These are phyloP conservation scores for Drosophila anomalata DNA, from an alignment of 2,888 invertebrate genomes.

Conservation along the genomic window DNA sequence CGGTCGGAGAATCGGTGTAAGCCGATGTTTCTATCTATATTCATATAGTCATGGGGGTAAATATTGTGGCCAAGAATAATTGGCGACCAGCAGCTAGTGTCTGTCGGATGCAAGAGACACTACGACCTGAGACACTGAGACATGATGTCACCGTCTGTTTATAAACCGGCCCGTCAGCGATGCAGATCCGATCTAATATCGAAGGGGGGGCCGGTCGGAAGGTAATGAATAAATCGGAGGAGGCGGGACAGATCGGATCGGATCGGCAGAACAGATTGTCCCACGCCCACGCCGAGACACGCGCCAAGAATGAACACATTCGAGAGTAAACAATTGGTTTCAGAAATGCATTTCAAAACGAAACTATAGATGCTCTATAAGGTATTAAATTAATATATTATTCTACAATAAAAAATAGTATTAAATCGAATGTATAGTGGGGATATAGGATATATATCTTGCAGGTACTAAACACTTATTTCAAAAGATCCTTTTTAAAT, in stretches of 20 bases:
- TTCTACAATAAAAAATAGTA: too few species aligned
- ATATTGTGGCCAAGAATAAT: conserved; percentile 20
- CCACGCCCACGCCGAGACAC: conserved; percentile 74
- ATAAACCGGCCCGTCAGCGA: conserved; percentile 47
- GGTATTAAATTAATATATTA: too few species aligned
- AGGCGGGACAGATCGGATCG: conserved; percentile 10
- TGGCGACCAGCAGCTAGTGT: conserved; percentile 13
- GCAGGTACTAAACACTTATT: too few species aligned
- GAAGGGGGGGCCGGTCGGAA: conserved; percentile 5
- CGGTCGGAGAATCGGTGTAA: conserved; percentile 3
- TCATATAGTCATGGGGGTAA: not conserved
- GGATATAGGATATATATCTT: too few species aligned
- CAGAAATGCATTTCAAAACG: not conserved
- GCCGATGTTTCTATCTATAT: not conserved
- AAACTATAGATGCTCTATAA: not conserved
- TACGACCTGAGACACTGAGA: conserved; percentile 24
- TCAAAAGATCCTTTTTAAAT: too few species aligned
- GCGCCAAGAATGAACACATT: conserved; percentile 61
- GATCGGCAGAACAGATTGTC: conserved; percentile 53
- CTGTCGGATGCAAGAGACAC: conserved; percentile 24
- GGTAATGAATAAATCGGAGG: conserved; percentile 6
- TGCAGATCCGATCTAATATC: conserved; percentile 27
- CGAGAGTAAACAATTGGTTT: conserved; percentile 13
- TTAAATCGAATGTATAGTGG: too few species aligned
- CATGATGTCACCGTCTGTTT: conserved; percentile 72